Evolutionary conservation across 2,888 invertebrate species (phyloP).

Genomic region (Eupithecia vulgata): DNA sequence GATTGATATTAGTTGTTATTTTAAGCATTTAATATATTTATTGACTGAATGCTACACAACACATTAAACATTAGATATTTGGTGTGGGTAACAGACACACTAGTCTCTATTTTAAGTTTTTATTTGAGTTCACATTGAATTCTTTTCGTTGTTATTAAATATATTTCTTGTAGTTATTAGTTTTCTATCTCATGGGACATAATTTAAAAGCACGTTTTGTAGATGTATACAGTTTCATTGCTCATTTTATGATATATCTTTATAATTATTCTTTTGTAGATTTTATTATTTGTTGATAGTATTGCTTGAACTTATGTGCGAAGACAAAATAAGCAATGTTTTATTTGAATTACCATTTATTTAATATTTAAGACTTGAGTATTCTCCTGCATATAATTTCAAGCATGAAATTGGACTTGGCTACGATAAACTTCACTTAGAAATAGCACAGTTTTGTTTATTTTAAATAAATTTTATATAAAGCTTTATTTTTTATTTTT

Average conservation of each 20-base stretch:
- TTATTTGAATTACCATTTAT: background rate
- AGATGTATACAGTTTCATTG: slow-evolving; percentile 66
- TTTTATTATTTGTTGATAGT: slow-evolving; percentile 44
- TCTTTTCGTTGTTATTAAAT: slow-evolving; percentile 49
- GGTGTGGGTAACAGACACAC: slow-evolving; percentile 54
- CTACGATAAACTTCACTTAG: slow-evolving; percentile 61
- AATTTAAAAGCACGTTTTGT: slow-evolving; percentile 65
- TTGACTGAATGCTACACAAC: slow-evolving; percentile 70
- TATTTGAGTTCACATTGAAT: slow-evolving; percentile 63
- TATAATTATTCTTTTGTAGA: slow-evolving; percentile 50
- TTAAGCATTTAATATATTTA: slow-evolving; percentile 74
- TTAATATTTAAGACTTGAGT: background rate
- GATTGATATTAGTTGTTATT: slow-evolving; percentile 56
- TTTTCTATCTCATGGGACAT: slow-evolving; percentile 38
- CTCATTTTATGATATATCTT: slow-evolving; percentile 52
- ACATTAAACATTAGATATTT: slow-evolving; percentile 56
- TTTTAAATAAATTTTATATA: slow-evolving; percentile 70
- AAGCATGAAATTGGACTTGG: slow-evolving; percentile 56
- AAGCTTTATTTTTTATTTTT: slow-evolving; percentile 61
- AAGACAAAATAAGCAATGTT: background rate
- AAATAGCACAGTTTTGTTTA: slow-evolving; percentile 53
- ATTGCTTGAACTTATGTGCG: slow-evolving; percentile 55
- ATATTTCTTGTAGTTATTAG: slow-evolving; percentile 29
- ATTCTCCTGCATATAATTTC: slow-evolving; percentile 54
- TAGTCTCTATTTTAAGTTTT: slow-evolving; percentile 56